Conservation (phyloP, 2,888 invertebrate species). For the Volucella zonaria region DNA sequence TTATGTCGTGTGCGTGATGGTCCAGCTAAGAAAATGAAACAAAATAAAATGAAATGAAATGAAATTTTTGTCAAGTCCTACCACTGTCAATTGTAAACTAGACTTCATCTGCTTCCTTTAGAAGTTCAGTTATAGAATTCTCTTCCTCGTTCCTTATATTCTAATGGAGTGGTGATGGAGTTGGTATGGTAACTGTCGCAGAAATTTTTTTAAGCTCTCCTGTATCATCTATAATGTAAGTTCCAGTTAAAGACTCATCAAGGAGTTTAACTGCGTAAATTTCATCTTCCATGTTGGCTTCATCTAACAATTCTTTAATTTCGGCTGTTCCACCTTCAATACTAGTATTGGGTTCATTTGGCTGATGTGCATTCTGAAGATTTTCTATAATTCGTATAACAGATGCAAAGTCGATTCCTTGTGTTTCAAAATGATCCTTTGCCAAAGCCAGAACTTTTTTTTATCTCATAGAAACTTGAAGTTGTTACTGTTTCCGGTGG, state of each 20-base stretch:
- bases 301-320: no score
- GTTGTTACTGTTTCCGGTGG: slow-evolving; percentile 1
- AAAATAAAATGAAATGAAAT: no score
- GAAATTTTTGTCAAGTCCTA: no score
- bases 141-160: no score
- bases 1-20: no score
- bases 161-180: no score
- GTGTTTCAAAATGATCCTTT: background rate
- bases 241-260: background rate
- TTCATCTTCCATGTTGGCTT: no score
- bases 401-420: slow-evolving; percentile 12
- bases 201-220: no score
- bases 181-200: no score
- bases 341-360: background rate
- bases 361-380: background rate
- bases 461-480: slow-evolving; percentile 1
- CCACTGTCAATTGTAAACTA: slow-evolving; percentile 3
- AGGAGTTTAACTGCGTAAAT: background rate
- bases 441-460: slow-evolving; percentile 16
- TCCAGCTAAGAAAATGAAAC: no score
- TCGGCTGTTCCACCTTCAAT: no score
- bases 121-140: background rate
- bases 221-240: no score
- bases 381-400: background rate
- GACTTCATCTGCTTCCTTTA: slow-evolving; percentile 8